These are phyloP conservation scores for Panthera tigris DNA, from an alignment of 2,113 vertebrate genomes.

Conservation along the genomic window DNA sequence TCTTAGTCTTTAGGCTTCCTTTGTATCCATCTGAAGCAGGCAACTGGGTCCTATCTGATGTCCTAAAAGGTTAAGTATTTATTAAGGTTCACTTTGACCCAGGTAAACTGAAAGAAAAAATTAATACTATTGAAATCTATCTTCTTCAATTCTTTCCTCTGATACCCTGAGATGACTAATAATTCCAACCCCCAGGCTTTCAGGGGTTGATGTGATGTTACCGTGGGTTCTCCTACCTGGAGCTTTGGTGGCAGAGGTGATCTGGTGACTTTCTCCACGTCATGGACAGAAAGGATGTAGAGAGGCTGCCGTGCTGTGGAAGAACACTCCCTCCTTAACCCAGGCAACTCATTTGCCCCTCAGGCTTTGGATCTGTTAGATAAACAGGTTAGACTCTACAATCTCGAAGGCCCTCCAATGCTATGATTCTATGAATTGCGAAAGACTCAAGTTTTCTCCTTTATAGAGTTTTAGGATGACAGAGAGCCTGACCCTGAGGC, in stretches of 20 bases:
- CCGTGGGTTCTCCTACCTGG: background rate
- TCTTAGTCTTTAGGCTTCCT: background rate
- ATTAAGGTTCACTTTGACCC: background rate
- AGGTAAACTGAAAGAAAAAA: background rate
- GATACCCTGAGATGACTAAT: background rate
- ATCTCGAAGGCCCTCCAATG: background rate
- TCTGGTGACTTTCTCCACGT: background rate
- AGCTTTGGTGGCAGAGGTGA: background rate
- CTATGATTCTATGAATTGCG: background rate
- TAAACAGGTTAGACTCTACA: background rate
- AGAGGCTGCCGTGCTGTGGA: background rate
- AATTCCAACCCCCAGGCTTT: background rate
- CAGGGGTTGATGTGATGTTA: background rate
- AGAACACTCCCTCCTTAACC: background rate
- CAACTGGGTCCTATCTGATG: background rate
- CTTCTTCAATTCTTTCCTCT: background rate
- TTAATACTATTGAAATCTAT: background rate
- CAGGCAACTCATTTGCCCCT: background rate
- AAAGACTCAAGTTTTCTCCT: background rate
- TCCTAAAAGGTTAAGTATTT: background rate
- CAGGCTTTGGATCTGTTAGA: slow-evolving; percentile 6
- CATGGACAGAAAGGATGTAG: background rate
- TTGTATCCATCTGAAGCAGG: background rate
- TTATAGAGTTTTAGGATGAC: background rate
- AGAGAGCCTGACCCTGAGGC: background rate